Evolutionary conservation across 2,888 invertebrate genomes (phyloP).

Genomic region (Cheilosia impressa): DNA sequence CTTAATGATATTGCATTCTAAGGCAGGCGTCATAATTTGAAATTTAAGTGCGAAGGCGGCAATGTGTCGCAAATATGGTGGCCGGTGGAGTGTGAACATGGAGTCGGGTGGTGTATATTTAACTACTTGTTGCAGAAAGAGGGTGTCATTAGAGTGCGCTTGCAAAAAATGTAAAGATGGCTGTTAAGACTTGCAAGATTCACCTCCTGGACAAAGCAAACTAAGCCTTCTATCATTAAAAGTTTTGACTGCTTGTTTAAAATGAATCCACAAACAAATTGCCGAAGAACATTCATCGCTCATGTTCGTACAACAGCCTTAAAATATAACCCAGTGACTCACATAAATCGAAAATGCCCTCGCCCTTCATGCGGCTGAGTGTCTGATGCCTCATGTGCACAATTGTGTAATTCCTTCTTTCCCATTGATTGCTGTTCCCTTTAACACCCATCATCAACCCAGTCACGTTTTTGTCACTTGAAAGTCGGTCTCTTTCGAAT

Average conservation of each 20-base stretch:
- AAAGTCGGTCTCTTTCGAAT: conserved; percentile 33
- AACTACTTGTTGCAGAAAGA: neutral
- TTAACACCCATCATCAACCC: conserved; percentile 24
- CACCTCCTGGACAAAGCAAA: too few species aligned
- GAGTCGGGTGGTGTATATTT: neutral
- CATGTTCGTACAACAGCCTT: conserved; percentile 4
- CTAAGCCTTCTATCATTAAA: too few species aligned
- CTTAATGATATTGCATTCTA: conserved; percentile 41
- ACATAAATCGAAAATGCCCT: neutral
- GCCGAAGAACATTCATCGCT: neutral
- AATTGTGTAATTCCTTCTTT: neutral
- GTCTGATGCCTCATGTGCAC: conserved; percentile 8
- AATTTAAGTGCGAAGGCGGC: conserved; percentile 16
- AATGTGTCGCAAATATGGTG: neutral
- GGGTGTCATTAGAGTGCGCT: neutral
- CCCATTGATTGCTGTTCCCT: conserved; percentile 33
- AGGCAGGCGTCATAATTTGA: neutral
- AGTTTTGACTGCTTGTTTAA: too few species aligned
- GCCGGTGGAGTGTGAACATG: neutral
- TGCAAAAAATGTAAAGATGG: too few species aligned
- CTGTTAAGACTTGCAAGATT: too few species aligned
- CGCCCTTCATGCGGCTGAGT: conserved; percentile 14
- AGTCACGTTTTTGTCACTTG: conserved; percentile 51
- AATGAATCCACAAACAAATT: neutral
- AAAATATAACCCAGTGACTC: neutral